Base-by-base conservation (phyloP, 2,888 invertebrate species). In the Adelphocoris suturalis region DNA sequence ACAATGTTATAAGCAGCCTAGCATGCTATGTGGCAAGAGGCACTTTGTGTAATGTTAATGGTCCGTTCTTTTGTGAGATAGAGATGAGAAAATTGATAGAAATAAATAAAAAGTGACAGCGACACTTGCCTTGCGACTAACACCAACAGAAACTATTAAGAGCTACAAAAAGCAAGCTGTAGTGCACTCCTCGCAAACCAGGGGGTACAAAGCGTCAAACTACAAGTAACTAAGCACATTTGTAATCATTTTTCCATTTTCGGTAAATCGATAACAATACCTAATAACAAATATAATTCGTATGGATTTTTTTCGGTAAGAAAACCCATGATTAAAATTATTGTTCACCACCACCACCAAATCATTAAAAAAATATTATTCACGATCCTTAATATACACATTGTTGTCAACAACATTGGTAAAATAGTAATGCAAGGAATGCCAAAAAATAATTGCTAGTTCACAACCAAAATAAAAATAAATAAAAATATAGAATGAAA, bases 21-120 rank as follows among this genome's bases (percentile, higher is more conserved):
- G 91, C 91, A 91, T 91, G 91, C 91, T 91, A 91, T 90, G 90
- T 90, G 91, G 91, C 91, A 91, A 90, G 91, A 91, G 91, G 91
- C 91, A 91, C 91, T 91, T 91, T 90, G 90, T 91, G 90, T 90
- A 90, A 89, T 86, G 90, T 91, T 90, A 91, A 90, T 90, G 91
- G 91, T 91, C 91, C 91, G 91, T 91, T 91, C 91, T 91, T 91
- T 91, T 90, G 90, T 91, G 90, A 91, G 90, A 91, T 82, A 90
- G 85, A 90, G 82, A 86, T 90, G 86, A 90, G 52, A 88, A 61
- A 48, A 84, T 46, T 48, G 61, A 82, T 78, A 47, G 68, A 89
- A 55, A 61, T 57, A 19, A 47, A 80, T 75, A 87, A 48, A 87
- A 57, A 89, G 89, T 89, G 88, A 88, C 88, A 88, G 88, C 88